Evolutionary conservation across 2,113 vertebrate species (phyloP).

Genomic region (Aramus guarauna): DNA sequence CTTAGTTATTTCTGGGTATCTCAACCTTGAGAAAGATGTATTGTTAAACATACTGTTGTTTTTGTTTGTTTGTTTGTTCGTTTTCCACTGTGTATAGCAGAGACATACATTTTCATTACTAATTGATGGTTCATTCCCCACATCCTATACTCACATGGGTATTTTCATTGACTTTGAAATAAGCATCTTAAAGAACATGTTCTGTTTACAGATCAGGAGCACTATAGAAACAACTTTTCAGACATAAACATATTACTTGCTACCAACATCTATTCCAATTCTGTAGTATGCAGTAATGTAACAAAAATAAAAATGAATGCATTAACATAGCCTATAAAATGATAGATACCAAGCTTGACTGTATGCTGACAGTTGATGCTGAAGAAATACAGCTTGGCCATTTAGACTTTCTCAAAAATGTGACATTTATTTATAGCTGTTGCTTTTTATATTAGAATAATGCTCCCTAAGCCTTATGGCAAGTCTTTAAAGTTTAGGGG

Average conservation of each 20-base stretch:
- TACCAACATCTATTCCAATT: background rate
- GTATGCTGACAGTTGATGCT: background rate
- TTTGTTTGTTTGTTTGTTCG: background rate
- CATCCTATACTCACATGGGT: background rate
- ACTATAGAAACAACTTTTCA: background rate
- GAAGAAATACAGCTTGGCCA: background rate
- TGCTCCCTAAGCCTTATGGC: background rate
- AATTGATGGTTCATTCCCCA: background rate
- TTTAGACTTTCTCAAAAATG: background rate
- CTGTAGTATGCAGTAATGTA: background rate
- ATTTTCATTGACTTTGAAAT: background rate
- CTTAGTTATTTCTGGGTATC: background rate
- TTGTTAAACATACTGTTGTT: background rate
- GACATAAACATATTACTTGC: background rate
- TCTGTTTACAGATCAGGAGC: background rate
- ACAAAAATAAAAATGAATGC: background rate
- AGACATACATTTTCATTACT: background rate
- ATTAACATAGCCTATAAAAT: background rate
- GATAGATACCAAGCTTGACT: background rate
- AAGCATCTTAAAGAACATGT: background rate
- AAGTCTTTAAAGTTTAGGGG: background rate
- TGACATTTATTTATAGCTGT: background rate
- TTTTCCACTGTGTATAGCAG: background rate
- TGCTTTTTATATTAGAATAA: background rate
- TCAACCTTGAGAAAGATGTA: background rate